phyloP scores from a whole-genome alignment of 2,113 vertebrate genomes.

The Riparia riparia region DNA sequence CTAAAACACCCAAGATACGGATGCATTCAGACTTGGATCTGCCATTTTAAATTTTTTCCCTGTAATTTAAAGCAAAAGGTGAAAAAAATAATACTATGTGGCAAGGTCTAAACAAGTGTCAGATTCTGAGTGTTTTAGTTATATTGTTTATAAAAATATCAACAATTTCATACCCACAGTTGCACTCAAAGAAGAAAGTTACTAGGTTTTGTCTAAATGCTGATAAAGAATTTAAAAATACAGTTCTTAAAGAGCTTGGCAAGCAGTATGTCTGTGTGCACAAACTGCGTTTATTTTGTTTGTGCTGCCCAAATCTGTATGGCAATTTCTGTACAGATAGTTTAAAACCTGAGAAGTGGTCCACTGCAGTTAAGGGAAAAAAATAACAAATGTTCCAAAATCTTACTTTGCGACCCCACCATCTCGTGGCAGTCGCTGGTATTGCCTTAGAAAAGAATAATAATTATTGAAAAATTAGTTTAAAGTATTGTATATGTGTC shows the following conservation, averaged over 20 bases:
- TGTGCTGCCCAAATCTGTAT: not conserved
- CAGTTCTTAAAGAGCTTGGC: not conserved
- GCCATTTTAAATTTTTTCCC: not conserved
- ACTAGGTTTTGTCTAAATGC: not conserved
- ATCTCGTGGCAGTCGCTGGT: conserved; percentile 17
- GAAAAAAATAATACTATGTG: not conserved
- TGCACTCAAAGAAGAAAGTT: not conserved
- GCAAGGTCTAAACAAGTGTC: not conserved
- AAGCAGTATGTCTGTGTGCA: not conserved
- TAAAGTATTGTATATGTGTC: not conserved
- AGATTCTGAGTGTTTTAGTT: not conserved
- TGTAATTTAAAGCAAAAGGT: not conserved
- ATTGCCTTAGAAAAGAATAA: not conserved
- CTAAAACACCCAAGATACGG: not conserved
- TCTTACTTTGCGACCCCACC: conserved; percentile 12
- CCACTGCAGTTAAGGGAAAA: not conserved
- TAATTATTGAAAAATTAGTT: not conserved
- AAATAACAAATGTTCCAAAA: not conserved
- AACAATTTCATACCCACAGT: not conserved
- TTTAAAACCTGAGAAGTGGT: not conserved
- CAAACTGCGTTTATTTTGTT: not conserved
- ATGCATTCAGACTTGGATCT: not conserved
- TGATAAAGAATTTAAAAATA: not conserved
- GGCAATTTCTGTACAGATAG: not conserved
- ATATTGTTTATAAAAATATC: not conserved